Evolutionary conservation across 2,888 invertebrate genomes (phyloP), one percentile per base, ranked within the genome.

Genomic region (Pyralis farinalis): DNA sequence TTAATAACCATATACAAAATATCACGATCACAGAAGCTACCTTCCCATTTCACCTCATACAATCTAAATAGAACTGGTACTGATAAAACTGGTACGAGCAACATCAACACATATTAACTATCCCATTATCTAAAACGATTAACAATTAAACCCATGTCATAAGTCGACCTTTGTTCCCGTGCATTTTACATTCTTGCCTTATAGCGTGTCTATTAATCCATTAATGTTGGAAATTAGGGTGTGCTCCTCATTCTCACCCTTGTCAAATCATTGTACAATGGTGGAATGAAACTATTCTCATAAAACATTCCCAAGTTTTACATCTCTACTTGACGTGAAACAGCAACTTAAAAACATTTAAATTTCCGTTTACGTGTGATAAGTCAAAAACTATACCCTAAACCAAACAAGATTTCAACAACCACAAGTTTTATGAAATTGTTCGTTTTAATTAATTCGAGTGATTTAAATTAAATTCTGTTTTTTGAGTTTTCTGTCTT

Each of bases 201-300:
- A 39, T 6, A 37, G 11, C 37, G 59, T 64, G 55, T 67, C 60
- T 66, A 70, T 72, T 66, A 68, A 74, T 77, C 70, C 68, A 73
- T 77, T 72, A 71, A 71, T 67, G 69, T 58, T 58, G 55, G 64
- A 62, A 58, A 72, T 68, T 68, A 70, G 60, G 57, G 58, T 55
- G 49, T 52, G 60, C 51, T 52, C 45, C 54, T 56, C 49, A 44
- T 50, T 56, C 59, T 58, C 50, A 76, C 75, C 77, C 77, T 70
- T 64, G 59, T 78, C 78, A 77, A 62, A 69, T 68, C 63, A 64
- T 53, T 56, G 49, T 46, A 70, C 66, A 71, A 67, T 64, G 53
- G 63, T 59, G 49, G 56, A 64, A 68, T 56, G 53, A 43, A 63
- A 65, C 65, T 69, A 62, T 70, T 62, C 64, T 65, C 66, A 67